Conservation (phyloP, 2,797 vertebrate genomes). For the Vireo griseus region DNA sequence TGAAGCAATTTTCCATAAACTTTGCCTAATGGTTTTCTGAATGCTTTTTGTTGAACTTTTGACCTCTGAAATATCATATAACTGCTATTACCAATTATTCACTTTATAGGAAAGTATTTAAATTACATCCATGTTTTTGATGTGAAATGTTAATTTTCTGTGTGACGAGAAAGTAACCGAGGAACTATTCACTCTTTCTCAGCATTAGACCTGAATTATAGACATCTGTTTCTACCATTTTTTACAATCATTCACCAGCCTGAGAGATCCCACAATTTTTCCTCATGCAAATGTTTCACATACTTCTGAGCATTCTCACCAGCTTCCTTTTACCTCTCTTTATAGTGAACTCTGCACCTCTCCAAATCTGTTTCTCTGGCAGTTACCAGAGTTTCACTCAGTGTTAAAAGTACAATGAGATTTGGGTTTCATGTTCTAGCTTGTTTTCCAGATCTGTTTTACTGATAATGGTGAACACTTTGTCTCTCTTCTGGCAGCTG, state of each 20-base stretch:
- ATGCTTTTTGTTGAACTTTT: not conserved
- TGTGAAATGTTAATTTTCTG: not conserved
- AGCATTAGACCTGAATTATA: not conserved
- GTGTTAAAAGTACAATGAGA: not conserved
- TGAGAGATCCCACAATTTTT: not conserved
- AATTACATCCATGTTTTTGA: not conserved
- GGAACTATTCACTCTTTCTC: not conserved
- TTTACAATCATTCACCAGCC: not conserved
- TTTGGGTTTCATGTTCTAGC: not conserved
- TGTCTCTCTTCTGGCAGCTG: not conserved
- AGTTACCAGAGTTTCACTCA: not conserved
- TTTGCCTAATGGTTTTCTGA: not conserved
- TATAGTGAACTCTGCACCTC: not conserved
- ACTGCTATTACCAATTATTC: not conserved
- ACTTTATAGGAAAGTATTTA: not conserved
- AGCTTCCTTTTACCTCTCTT: not conserved
- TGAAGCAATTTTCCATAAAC: not conserved
- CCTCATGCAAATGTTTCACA: not conserved
- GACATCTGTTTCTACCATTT: not conserved
- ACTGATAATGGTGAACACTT: not conserved
- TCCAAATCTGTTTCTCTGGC: not conserved
- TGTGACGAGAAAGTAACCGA: rapidly evolving
- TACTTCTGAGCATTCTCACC: not conserved
- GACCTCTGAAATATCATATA: not conserved
- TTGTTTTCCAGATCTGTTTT: not conserved